Conservation (phyloP, 2,797 vertebrate genomes). For the Anguilla marmorata region DNA sequence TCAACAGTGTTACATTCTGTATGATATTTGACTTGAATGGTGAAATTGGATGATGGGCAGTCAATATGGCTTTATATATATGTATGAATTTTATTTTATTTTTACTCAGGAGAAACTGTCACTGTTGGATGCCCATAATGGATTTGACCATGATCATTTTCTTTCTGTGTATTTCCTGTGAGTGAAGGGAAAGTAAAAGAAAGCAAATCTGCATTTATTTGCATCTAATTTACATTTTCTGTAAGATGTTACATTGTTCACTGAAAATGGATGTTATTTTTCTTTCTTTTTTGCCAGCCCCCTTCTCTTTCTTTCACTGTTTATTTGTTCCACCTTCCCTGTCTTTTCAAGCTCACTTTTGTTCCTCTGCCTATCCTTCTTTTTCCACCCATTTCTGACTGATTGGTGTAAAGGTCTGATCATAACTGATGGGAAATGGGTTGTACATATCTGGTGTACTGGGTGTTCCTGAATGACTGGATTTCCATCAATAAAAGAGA, state of each 20-base stretch:
- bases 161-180: neutral
- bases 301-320: neutral
- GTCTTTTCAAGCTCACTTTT: neutral
- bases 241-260: neutral
- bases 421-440: neutral
- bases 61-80: neutral
- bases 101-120: constrained; percentile 11
- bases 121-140: constrained; percentile 4
- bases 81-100: constrained; percentile 5
- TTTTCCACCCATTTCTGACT: constrained; percentile 7
- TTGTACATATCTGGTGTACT: constrained; percentile 37
- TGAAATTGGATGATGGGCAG: neutral
- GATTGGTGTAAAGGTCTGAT: constrained; percentile 25
- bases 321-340: neutral
- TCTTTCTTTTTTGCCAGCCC: constrained; percentile 6
- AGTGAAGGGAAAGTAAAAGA: neutral
- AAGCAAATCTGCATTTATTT: neutral
- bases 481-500: constrained; percentile 63
- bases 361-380: constrained; percentile 11
- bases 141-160: neutral
- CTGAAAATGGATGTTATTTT: constrained; percentile 3
- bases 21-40: neutral
- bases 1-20: constrained; percentile 24
- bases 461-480: constrained; percentile 42
- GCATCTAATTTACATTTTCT: neutral